Evolutionary conservation across 2,797 vertebrate species (phyloP), one percentile per base, ranked within the genome.

Genomic region (Phylloscopus collybita): DNA sequence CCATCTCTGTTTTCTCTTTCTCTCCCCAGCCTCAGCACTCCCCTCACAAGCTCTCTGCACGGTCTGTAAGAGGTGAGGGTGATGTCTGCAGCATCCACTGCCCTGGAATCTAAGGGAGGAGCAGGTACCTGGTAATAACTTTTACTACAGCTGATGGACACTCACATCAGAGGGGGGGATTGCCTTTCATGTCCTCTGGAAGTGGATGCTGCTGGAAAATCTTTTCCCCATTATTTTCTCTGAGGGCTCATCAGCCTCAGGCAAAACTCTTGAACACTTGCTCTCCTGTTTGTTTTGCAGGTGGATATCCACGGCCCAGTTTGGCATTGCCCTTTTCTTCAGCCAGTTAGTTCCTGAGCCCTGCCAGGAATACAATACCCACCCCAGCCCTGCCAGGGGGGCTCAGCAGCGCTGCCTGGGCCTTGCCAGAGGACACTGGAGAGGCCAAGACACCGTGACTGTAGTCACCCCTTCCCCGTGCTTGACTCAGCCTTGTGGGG

Each of bases 321-420:
- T 34, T 34, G 34, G 34, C 34, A 34, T 34, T 34, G 34, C 34
- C 34, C 34, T 34, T 34, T 34, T 34, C 34, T 34, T 34, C 34
- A 34, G 34, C 34, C 34, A 34, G 34, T 34, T 34, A 34, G 34
- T 34, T 34, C 34, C 34, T 34, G 34, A 34, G 34, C 34, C 34
- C 34, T 34, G 40, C 32, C 8, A 1, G 17, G 22, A n/a, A n/a
- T n/a, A n/a, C n/a, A n/a, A n/a, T n/a, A n/a, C n/a, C n/a, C n/a
- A n/a, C n/a, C n/a, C n/a, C n/a, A n/a, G n/a, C n/a, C 42, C 53
- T 64, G 40, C 32, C 8, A 1, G 17, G 22, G 6, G 13, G 6
- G 4, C 34, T 56, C 64, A 38, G 38, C 21, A 81, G 34, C 0
- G 0, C 30, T n/a, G 2, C 0, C 62, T 42, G 30, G 34, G 27